Base-by-base conservation (phyloP, 2,113 vertebrate genomes). In the Notothenia coriiceps region DNA sequence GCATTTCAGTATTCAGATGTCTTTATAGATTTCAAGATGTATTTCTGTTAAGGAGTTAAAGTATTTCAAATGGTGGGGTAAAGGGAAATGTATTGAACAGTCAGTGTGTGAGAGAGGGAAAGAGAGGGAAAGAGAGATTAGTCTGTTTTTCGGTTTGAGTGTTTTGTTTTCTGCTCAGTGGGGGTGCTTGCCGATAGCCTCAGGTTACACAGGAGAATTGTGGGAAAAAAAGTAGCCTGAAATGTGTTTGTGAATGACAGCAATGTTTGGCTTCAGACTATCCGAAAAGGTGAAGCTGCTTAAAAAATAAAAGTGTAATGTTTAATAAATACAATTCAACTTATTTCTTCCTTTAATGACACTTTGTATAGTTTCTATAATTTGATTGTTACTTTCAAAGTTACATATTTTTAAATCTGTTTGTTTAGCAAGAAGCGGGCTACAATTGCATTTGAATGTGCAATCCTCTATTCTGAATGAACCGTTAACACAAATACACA, bases 161-260 rank as follows among this genome's bases (percentile, higher is more conserved):
- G 89, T 91, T 92, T 91, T 91, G 89, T 89, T 79, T 90, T 84
- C 49, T 52, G 65, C 84, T 90, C 81, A 85, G 88, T 17, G 59
- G 89, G 88, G 79, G 74, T 18, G 70, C 75, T 40, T 74, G 79
- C 78, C 66, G 78, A 54, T 72, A 70, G 91, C 91, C 86, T 91
- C 81, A 70, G 84, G 89, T 91, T 90, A 91, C 88, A 81, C 80
- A 67, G 40, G 65, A 59, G 77, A 33, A 87, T 86, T 87, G 81
- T 87, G 89, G 88, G 86, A 74, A 75, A 52, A 81, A 70, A 84
- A 57, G 46, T 40, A 77, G 49, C 44, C 18, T 35, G 67, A 65
- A 70, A 57, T 33, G 29, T 25, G 22, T 78, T 73, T 77, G 79
- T 61, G 40, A 81, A 74, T 68, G 59, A 84, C 79, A 78, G 64